Percentiles rank a stretch among this genome's conserved stretches.
phyloP scores from a whole-genome alignment of 2,113 vertebrate species.

The Progne subis region DNA sequence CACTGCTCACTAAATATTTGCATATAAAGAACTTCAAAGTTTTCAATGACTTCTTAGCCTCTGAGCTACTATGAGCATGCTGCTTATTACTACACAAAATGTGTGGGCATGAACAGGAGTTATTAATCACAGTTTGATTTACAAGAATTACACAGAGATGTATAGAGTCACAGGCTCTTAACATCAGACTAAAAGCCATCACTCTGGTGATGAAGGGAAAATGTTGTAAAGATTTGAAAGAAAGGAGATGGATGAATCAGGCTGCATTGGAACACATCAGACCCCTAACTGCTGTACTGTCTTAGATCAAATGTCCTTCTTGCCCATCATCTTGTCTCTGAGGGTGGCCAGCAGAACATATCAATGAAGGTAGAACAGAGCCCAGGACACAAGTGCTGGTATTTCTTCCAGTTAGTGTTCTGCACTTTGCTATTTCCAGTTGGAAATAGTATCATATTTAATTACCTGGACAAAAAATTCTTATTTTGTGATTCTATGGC shows the following conservation, averaged over 20 bases:
- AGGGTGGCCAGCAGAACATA: neutral
- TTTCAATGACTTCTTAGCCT: neutral
- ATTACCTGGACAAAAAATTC: neutral
- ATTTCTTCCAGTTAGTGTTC: neutral
- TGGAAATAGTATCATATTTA: neutral
- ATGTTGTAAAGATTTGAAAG: neutral
- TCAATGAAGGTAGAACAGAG: neutral
- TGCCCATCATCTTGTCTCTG: neutral
- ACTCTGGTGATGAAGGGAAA: neutral
- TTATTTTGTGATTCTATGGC: neutral
- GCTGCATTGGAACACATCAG: neutral
- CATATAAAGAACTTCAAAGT: neutral
- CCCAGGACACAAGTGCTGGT: fast-evolving
- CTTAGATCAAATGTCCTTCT: neutral
- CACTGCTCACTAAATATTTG: neutral
- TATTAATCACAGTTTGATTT: neutral
- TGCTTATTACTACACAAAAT: neutral
- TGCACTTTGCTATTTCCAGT: neutral
- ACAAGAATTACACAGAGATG: neutral
- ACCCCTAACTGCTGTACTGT: neutral
- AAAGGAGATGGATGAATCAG: neutral
- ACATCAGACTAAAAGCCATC: neutral
- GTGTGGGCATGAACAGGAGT: neutral
- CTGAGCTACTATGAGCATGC: neutral
- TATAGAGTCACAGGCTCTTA: neutral